Base-by-base conservation (phyloP, 2,113 vertebrate genomes). In the Camelus bactrianus region DNA sequence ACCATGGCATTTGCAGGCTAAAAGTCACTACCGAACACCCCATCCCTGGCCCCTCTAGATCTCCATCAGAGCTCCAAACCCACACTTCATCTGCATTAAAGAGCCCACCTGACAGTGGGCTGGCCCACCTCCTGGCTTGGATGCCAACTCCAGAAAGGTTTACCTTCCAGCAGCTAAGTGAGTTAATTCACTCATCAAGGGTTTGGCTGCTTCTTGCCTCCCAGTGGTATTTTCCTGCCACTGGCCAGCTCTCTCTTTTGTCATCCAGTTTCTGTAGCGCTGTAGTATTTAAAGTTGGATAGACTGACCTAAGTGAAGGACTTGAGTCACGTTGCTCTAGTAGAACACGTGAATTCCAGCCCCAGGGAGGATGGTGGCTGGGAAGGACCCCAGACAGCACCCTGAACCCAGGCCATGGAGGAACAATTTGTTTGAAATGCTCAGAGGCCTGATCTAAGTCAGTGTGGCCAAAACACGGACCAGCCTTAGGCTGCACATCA, bases 1-100 rank as follows among this genome's bases (percentile, higher is more conserved):
- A 83, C 87, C 97, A 72, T 35, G 88, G 62, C 30, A 8, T 96
- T 96, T 65, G 32, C 85, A 16, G 56, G 67, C 65, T 19, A 75
- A 91, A 85, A 12, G 0, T 73, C 87, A 70, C 94, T 86, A 79
- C 60, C 80, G 70, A 64, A 72, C 62, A 67, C 46, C 92, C 89
- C 52, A 35, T 69, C 38, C 17, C 91, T 12, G 85, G 48, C 26
- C 17, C 4, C 95, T 58, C 8, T 93, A 84, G 58, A 72, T 76
- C 82, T 80, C 15, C 70, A 20, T 8, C 30, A 79, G 6, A 72
- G 54, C 87, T 82, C 70, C 28, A 95, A 89, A 76, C 67, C 38
- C 86, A 48, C 76, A 79, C 81, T 92, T 72, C 6, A 35, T 97
- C 95, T 20, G 11, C 16, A 13, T 35, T n/a, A 89, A 75, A 4